Conservation (phyloP, 2,888 invertebrate species). For the Trachelus tabidus region DNA sequence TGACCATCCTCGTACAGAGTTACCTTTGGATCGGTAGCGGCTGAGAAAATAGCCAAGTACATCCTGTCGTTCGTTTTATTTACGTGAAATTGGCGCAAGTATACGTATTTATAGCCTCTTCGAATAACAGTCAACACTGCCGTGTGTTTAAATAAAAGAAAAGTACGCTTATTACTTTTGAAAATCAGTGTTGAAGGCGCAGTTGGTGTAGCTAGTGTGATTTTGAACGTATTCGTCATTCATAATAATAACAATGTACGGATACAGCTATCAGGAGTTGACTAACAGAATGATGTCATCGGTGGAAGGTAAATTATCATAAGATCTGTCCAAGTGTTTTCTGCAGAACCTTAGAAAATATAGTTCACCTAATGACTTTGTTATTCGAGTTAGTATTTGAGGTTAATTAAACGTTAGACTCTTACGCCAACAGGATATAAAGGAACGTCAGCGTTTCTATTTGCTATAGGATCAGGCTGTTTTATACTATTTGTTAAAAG, state of each 20-base stretch:
- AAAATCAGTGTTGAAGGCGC: background rate
- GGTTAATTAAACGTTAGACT: background rate
- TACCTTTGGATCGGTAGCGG: background rate
- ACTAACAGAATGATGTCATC: conserved; percentile 80
- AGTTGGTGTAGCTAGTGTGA: background rate
- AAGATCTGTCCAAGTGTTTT: conserved; percentile 1
- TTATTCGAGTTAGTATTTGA: background rate
- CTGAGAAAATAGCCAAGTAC: background rate
- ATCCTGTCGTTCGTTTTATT: background rate
- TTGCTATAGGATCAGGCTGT: background rate
- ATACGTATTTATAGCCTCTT: background rate
- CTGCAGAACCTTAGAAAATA: background rate
- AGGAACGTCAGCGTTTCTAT: background rate
- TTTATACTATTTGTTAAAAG: background rate
- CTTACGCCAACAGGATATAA: background rate
- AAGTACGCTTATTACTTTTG: background rate
- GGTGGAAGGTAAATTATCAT: conserved; percentile 75
- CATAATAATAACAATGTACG: conserved; percentile 70
- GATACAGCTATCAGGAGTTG: conserved; percentile 75
- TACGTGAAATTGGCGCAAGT: background rate
- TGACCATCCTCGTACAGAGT: background rate
- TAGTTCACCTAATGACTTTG: background rate
- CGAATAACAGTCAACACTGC: background rate
- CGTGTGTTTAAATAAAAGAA: background rate
- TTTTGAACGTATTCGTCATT: background rate